Evolutionary conservation across 2,888 invertebrate species (phyloP), one percentile per base, ranked within the genome.

Genomic region (Tiliacea aurago): DNA sequence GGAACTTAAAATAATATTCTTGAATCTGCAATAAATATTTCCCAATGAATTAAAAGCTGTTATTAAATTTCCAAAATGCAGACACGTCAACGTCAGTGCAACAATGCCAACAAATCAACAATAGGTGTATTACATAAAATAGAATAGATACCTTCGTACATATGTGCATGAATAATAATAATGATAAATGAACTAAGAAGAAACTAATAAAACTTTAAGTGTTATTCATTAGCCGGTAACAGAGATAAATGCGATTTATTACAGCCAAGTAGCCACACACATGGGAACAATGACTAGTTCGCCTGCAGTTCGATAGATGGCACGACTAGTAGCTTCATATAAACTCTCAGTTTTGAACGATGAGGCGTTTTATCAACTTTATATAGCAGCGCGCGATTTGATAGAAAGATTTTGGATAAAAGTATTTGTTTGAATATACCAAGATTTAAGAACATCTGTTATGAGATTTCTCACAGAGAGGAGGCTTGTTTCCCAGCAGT

Each of bases 241-340:
- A 65, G 58, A 74, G 70, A 70, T 68, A 70, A 70, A 83, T 70
- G 79, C 47, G 66, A 70, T 83, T 76, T 73, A 79, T 71, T 62
- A 59, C 41, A 70, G 15, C 4, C n/a, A 73, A 45, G 56, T 49
- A 59, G 55, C 43, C 59, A 28, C 28, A 63, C 65, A 63, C 20
- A 53, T 81, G 58, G 47, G 55, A 61, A 64, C 67, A 37, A 74
- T 70, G 55, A 47, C 45, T 74, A 84, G 83, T 85, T 83, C 80
- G 13, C 45, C 6, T 18, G 9, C 9, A 41, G 18, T 61, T 59
- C 69, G 55, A 77, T 67, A 85, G 85, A 85, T 85, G 85, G 86
- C 81, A 76, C 41, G 66, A 77, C 33, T 53, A 62, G 85, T 76
- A 71, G 7, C 59, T 72, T 70, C 51, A 65, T 81, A 66, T 72